These are phyloP conservation scores for Amphilophus citrinellus DNA, from an alignment of 2,113 vertebrate species.

Conservation along the genomic window DNA sequence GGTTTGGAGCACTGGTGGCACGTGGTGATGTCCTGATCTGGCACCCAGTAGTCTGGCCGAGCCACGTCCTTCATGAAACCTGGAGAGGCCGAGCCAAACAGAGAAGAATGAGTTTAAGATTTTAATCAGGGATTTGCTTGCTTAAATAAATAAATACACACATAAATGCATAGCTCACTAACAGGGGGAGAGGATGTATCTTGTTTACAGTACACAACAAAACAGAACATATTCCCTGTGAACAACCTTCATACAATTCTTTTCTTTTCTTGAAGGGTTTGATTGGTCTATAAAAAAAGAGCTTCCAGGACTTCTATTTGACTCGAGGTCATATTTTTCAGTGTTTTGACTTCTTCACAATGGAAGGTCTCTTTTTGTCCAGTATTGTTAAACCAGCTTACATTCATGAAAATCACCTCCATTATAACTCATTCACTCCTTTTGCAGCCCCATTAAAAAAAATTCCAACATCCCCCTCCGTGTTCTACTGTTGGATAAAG, in stretches of 20 bases:
- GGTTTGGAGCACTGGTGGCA: constrained; percentile 81
- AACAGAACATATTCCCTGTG: too few species aligned
- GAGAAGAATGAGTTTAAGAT: not conserved
- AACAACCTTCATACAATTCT: too few species aligned
- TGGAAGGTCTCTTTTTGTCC: not conserved
- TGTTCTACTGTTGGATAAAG: not conserved
- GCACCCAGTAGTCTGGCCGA: constrained; percentile 86
- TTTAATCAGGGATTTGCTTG: not conserved
- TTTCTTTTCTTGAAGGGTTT: too few species aligned
- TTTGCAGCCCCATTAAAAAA: not conserved
- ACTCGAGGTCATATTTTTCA: too few species aligned
- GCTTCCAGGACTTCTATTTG: too few species aligned
- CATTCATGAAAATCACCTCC: not conserved
- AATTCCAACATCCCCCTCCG: not conserved
- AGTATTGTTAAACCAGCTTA: not conserved
- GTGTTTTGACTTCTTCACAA: too few species aligned
- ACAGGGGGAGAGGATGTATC: not conserved
- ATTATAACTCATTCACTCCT: not conserved
- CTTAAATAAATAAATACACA: not conserved
- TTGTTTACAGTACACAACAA: not conserved
- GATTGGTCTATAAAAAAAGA: too few species aligned
- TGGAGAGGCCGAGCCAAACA: constrained; percentile 12
- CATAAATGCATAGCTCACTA: not conserved
- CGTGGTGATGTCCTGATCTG: constrained; percentile 82
- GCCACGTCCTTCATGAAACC: constrained; percentile 85